Evolutionary conservation across 2,797 vertebrate genomes (phyloP), one percentile per base, ranked within the genome.

Genomic region (Nannoperca australis): DNA sequence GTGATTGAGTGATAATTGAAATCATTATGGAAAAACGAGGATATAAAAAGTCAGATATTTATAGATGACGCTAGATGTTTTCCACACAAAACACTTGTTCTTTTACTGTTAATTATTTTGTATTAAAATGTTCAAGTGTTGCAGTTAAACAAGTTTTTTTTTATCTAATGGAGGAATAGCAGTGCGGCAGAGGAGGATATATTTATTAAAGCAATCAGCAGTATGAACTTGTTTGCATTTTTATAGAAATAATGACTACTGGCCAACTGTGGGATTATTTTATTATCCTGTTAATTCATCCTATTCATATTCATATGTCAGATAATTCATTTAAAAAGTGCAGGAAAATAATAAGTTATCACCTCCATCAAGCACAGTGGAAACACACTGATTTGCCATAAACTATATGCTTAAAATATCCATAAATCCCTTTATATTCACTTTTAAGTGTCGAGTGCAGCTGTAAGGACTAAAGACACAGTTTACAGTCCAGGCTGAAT

Each of bases 1-100:
- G 54, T 80, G 76, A 87, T 80, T 54, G 55, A 81, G 47, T 75
- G 64, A 83, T 84, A 63, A 74, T 73, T 76, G 67, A 82, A 83
- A 56, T 66, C 49, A 64, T 83, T 78, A 75, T 49, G 18, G 56
- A 44, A 73, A 81, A 85, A 76, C 15, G 1, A 71, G 63, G 65
- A 70, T 54, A 63, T 67, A 67, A 61, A 76, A 77, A 85, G 49
- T 70, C 53, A 2, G 58, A 60, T 79, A 53, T 71, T 81, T 78
- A 60, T 63, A 62, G 73, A 69, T 50, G 44, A 60, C 56, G 49
- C 54, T 15, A 49, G 40, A 61, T 65, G 56, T 72, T 62, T 68
- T 64, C 59, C 55, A n/a, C 36, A 78, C 17, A 27, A 62, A 63
- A 18, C 24, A 50, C 27, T 79, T 68, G 20, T 20, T 76, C 24